Evolutionary conservation across 2,797 vertebrate genomes (phyloP).

Genomic region (Craterocephalus amniculus): DNA sequence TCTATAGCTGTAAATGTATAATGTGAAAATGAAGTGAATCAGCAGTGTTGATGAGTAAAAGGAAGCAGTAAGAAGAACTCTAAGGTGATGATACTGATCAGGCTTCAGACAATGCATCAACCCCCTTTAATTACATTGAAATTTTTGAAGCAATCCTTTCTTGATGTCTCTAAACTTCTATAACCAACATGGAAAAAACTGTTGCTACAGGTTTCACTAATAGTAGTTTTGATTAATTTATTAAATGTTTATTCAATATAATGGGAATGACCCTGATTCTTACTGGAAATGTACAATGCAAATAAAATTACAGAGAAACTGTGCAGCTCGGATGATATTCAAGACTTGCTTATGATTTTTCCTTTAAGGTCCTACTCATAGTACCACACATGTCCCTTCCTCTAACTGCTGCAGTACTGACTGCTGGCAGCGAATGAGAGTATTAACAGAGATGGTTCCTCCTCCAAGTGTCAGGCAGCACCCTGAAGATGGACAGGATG

Average conservation of each 20-base stretch:
- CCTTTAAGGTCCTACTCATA: too few species aligned
- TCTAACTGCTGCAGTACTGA: slow-evolving; percentile 23
- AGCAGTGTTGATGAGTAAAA: neutral
- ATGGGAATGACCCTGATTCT: neutral
- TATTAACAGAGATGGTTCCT: slow-evolving; percentile 32
- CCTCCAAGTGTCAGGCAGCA: slow-evolving; percentile 49
- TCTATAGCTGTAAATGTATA: too few species aligned
- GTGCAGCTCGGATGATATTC: neutral
- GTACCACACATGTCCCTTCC: slow-evolving; percentile 5
- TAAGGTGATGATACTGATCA: neutral
- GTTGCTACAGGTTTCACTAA: neutral
- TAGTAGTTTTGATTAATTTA: neutral
- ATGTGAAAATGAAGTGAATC: neutral
- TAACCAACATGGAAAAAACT: neutral
- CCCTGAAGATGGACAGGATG: slow-evolving; percentile 51
- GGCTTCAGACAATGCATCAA: neutral
- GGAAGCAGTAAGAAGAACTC: neutral
- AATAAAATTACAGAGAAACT: neutral
- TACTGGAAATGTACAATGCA: neutral
- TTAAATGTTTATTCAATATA: neutral
- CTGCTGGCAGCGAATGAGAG: slow-evolving; percentile 31
- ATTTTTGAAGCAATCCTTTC: neutral
- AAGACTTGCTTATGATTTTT: neutral
- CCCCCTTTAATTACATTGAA: neutral
- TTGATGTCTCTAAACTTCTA: slow-evolving; percentile 2